phyloP scores from a whole-genome alignment of 2,888 invertebrate genomes.

The Nomada hirtipes region DNA sequence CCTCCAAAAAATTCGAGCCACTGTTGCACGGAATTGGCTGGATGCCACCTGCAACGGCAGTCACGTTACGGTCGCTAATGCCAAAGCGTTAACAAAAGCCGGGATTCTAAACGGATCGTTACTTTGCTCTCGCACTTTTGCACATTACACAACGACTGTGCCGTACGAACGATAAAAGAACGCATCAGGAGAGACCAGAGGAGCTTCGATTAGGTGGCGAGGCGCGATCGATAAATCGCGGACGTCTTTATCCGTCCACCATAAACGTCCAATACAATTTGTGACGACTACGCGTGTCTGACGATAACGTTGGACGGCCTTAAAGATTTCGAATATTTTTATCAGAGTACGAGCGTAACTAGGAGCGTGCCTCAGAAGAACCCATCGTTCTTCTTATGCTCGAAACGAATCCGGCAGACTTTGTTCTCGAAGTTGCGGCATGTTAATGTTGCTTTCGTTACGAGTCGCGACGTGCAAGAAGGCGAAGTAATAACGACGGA shows the following conservation, averaged over 20 bases:
- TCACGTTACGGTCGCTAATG: slow-evolving; percentile 17
- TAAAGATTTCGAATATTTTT: not conserved
- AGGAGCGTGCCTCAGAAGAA: too few species aligned
- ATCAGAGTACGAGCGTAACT: not conserved
- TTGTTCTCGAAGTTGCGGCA: not conserved
- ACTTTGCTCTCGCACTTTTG: slow-evolving; percentile 1
- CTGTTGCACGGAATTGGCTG: slow-evolving; percentile 57
- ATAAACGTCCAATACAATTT: not conserved
- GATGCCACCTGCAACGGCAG: slow-evolving; percentile 38
- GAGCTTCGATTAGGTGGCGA: not conserved
- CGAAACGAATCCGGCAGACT: not conserved
- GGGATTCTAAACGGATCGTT: slow-evolving; percentile 49
- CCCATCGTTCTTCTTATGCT: not conserved
- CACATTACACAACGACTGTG: not conserved
- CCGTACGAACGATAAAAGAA: not conserved
- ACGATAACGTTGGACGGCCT: not conserved
- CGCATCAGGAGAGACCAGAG: not conserved
- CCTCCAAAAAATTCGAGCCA: slow-evolving; percentile 29
- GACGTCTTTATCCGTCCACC: not conserved
- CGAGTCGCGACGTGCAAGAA: slow-evolving; percentile 5
- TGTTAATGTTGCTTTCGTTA: slow-evolving; percentile 12
- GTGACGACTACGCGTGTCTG: not conserved
- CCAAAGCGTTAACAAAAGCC: slow-evolving; percentile 57
- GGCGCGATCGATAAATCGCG: not conserved
- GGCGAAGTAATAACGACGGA: slow-evolving; percentile 44